phyloP scores from a whole-genome alignment of 2,797 vertebrate genomes.

The Hypotaenidia philippensis region DNA sequence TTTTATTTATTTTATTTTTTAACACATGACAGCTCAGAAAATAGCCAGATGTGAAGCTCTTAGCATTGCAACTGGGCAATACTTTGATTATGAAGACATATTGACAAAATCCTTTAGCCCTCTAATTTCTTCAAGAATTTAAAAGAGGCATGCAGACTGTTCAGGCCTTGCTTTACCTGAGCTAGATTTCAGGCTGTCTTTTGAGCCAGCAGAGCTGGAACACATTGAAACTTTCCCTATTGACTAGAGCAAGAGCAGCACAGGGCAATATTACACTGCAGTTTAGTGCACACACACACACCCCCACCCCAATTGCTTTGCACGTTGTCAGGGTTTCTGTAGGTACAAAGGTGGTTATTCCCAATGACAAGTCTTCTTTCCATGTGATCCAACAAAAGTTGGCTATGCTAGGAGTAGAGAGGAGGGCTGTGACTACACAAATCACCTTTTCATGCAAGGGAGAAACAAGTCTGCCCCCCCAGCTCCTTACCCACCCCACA shows the following conservation, averaged over 20 bases:
- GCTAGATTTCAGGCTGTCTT: background rate
- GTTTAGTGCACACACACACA: background rate
- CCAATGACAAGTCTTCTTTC: background rate
- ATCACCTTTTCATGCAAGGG: background rate
- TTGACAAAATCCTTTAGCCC: background rate
- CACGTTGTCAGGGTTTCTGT: background rate
- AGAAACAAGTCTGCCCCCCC: background rate
- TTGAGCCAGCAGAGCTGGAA: background rate
- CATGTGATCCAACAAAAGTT: background rate
- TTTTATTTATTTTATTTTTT: background rate
- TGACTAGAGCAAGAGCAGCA: background rate
- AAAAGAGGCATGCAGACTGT: background rate
- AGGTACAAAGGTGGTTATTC: background rate
- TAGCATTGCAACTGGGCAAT: background rate
- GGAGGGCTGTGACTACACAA: background rate
- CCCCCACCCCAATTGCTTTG: background rate
- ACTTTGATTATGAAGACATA: background rate
- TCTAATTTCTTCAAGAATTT: background rate
- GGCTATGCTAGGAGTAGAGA: background rate
- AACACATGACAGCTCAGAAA: background rate
- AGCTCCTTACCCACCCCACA: background rate
- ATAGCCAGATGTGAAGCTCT: background rate
- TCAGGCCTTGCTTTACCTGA: background rate
- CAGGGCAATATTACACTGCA: background rate
- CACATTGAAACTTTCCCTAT: background rate